Evolutionary conservation across 2,113 vertebrate genomes (phyloP).

Genomic region (Notarius quadriscutis): DNA sequence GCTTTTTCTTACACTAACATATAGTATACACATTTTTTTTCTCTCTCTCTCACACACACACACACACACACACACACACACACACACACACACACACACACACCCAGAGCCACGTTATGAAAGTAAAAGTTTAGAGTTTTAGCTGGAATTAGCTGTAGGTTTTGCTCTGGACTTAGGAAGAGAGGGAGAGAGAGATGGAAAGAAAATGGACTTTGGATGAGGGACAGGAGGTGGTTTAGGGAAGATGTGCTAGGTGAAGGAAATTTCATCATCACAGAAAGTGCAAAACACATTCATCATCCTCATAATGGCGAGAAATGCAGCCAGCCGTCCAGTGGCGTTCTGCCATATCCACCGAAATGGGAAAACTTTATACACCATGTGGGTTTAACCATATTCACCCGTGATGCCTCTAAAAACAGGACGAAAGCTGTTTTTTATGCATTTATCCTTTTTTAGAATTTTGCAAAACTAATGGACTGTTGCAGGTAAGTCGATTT

Average conservation of each 20-base stretch:
- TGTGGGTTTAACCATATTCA: slow-evolving; percentile 35
- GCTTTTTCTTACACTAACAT: neutral
- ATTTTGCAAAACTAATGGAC: slow-evolving; percentile 48
- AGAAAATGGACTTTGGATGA: slow-evolving; percentile 9
- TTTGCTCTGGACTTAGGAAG: neutral
- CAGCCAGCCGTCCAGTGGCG: slow-evolving; percentile 27
- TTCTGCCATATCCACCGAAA: slow-evolving; percentile 42
- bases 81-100: neutral
- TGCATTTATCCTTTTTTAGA: slow-evolving; percentile 39
- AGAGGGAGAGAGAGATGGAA: neutral
- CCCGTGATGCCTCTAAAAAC: slow-evolving; percentile 29
- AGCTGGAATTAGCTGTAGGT: neutral
- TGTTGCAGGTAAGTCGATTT: slow-evolving; percentile 62
- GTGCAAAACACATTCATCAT: slow-evolving; percentile 63
- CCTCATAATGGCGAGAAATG: slow-evolving; percentile 37
- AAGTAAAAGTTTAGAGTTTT: slow-evolving; percentile 8
- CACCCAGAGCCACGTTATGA: neutral
- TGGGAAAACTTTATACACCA: slow-evolving; percentile 44
- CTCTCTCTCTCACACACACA: too few species aligned
- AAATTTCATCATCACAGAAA: slow-evolving; percentile 50
- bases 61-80: too few species aligned
- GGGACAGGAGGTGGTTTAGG: slow-evolving; percentile 9
- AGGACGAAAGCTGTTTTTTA: slow-evolving; percentile 37
- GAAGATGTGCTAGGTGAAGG: slow-evolving; percentile 50
- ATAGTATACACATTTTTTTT: neutral